phyloP scores from a whole-genome alignment of 2,797 vertebrate genomes.

The Enoplosus armatus region DNA sequence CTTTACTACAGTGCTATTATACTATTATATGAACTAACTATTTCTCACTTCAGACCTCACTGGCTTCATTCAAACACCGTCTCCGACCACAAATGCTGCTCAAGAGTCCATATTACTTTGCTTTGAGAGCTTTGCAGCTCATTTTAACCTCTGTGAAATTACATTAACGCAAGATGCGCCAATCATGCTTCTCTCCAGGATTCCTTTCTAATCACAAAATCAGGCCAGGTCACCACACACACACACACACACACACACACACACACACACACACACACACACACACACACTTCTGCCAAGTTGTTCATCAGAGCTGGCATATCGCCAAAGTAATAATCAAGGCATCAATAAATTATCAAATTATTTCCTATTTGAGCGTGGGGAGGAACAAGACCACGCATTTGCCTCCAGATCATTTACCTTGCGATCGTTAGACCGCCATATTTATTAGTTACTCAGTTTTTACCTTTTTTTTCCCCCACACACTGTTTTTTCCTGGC shows the following conservation, averaged over 20 bases:
- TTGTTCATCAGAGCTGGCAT: conserved; percentile 54
- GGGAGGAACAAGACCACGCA: conserved; percentile 11
- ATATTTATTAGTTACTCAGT: conserved; percentile 20
- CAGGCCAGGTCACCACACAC: conserved; percentile 34
- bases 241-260: conserved; percentile 9
- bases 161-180: conserved; percentile 21
- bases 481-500: too few relatives aligned
- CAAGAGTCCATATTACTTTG: background rate
- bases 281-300: conserved; percentile 38
- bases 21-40: conserved; percentile 8
- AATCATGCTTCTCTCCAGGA: conserved; percentile 41
- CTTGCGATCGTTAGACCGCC: background rate
- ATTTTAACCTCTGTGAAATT: conserved; percentile 24
- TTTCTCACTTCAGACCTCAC: conserved; percentile 33
- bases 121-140: conserved; percentile 15
- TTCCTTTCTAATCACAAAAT: conserved; percentile 49
- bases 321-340: conserved; percentile 43
- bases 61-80: conserved; percentile 24
- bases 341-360: conserved; percentile 51
- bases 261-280: conserved; percentile 21
- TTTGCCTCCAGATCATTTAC: conserved; percentile 7
- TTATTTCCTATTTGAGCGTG: conserved; percentile 28
- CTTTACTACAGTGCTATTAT: too few relatives aligned
- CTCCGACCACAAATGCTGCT: conserved; percentile 4
- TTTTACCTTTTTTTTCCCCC: too few relatives aligned